Evolutionary conservation across 2,113 vertebrate species (phyloP).

Genomic region (Picathartes gymnocephalus): DNA sequence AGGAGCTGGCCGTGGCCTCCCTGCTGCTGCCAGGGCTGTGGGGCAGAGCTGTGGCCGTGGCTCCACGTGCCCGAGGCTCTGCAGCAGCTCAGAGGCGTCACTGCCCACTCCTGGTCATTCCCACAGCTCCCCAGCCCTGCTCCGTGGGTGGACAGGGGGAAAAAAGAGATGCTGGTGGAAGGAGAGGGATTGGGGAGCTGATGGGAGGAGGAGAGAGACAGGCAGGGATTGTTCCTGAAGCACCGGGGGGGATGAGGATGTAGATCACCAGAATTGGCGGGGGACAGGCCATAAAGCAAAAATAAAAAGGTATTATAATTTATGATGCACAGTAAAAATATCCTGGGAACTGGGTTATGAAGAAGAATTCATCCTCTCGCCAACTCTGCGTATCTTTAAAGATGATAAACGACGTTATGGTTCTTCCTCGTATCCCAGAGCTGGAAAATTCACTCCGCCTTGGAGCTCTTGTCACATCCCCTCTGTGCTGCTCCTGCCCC

Average conservation of each 20-base stretch:
- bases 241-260: neutral
- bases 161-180: neutral
- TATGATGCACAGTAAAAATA: slow-evolving; percentile 61
- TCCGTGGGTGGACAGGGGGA: neutral
- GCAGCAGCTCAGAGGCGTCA: neutral
- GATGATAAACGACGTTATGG: slow-evolving; percentile 7
- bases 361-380: slow-evolving; percentile 41
- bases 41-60: neutral
- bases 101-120: accelerated
- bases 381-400: neutral
- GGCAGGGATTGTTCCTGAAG: slow-evolving; percentile 31
- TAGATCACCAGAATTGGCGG: slow-evolving; percentile 57
- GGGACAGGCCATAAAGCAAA: slow-evolving; percentile 69
- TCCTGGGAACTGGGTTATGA: slow-evolving; percentile 23
- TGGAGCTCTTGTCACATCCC: neutral
- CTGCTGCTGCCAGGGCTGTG: neutral
- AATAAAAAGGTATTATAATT: slow-evolving; percentile 69
- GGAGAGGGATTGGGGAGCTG: neutral
- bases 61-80: accelerated
- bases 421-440: neutral
- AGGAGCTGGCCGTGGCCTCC: neutral
- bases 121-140: neutral
- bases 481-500: neutral
- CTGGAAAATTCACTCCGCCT: neutral
- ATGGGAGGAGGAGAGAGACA: neutral